Percentiles rank a stretch among this genome's conserved stretches.
phyloP scores from a whole-genome alignment of 2,113 vertebrate species.

The Microcebus jonahi region DNA sequence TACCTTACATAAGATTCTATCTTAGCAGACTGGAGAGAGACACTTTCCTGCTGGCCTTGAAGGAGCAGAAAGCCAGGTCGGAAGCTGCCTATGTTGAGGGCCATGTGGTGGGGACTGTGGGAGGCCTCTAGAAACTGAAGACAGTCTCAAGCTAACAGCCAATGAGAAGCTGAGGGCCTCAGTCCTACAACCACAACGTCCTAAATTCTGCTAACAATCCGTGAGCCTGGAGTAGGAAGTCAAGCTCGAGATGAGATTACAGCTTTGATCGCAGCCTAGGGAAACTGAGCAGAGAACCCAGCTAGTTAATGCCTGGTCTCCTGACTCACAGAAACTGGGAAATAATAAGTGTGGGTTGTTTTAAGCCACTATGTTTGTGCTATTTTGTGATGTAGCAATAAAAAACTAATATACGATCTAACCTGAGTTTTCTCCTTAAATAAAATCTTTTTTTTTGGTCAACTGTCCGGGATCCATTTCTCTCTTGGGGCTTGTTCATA shows the following conservation, averaged over 20 bases:
- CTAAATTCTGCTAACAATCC: neutral
- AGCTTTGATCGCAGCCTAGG: neutral
- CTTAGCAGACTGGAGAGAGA: neutral
- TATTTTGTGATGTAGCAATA: slow-evolving; percentile 23
- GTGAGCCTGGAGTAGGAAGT: neutral
- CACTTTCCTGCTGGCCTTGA: neutral
- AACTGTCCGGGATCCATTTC: neutral
- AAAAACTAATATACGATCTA: neutral
- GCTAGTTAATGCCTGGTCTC: neutral
- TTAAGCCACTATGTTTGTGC: neutral
- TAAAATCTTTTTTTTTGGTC: neutral
- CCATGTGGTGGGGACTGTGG: neutral
- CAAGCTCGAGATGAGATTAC: neutral
- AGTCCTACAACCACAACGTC: neutral
- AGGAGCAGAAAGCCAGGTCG: neutral
- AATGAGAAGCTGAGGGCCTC: neutral
- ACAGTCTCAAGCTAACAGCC: neutral
- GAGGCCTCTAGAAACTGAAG: neutral
- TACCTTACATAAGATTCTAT: neutral
- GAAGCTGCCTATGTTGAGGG: neutral
- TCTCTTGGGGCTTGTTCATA: neutral
- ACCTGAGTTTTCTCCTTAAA: slow-evolving; percentile 12
- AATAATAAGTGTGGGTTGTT: neutral
- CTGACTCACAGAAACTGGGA: neutral
- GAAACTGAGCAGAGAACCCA: neutral